Evolutionary conservation across 2,888 invertebrate species (phyloP), one percentile per base, ranked within the genome.

Genomic region (Drosophila anomalata): DNA sequence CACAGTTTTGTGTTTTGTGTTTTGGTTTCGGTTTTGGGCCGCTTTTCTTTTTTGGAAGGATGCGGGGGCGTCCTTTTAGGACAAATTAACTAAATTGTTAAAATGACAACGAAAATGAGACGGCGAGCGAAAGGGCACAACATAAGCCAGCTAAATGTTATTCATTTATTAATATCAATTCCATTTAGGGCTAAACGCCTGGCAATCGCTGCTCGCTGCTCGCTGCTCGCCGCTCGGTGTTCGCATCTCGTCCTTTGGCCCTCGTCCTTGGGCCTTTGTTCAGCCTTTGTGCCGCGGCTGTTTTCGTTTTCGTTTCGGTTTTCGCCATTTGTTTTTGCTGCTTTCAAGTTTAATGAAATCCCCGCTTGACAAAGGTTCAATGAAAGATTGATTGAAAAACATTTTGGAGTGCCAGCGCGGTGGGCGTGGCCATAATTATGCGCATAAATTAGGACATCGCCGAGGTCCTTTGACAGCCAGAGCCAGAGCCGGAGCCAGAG

Each of bases 331-430:
- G 73, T 59, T 65, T 62, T 69, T 78, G 79, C 81, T 59, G 79
- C 81, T 59, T 75, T 81, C 72, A 73, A 75, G 73, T 83, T 86
- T 82, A 86, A 83, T 85, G 80, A 82, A 87, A 86, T 86, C 76
- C 66, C 72, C 73, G 76, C 72, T 63, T 76, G 83, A 83, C 80
- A 83, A 87, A 87, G 83, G 83, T 83, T 82, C 80, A 85, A 87
- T 87, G 65, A 65, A 77, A 87, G 82, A 82, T 87, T 82, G 88
- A 82, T 82, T 85, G 82, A 82, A 72, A 77, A 75, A 50, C 82
- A 77, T 87, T 84, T 60, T 84, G 62, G 73, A 84, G 81, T 83
- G 84, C 60, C 78, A 55, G 68, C 53, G 56, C 51, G 24, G 29
- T 78, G 78, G 79, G 76, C 69, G 76, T 75, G 71, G 67, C 73